phyloP scores from a whole-genome alignment of 2,797 vertebrate genomes.

The Halcyon leucocephala region DNA sequence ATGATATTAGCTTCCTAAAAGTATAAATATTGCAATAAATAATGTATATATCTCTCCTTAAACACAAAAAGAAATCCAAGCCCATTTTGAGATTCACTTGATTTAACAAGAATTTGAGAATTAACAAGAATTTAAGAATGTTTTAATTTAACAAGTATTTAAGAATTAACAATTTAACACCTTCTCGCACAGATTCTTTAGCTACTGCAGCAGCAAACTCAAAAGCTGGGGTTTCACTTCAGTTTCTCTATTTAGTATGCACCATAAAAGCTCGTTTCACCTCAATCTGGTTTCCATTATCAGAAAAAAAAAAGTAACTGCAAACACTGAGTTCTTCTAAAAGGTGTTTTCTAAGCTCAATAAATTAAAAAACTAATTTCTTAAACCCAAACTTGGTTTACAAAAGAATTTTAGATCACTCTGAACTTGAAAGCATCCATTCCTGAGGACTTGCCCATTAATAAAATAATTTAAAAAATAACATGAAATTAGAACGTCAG shows the following conservation, averaged over 20 bases:
- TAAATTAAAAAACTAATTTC: neutral
- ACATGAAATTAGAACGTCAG: neutral
- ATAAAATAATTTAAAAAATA: neutral
- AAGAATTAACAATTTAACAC: too few species aligned
- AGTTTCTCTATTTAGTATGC: neutral
- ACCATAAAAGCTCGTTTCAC: neutral
- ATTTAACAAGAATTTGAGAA: neutral
- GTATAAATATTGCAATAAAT: neutral
- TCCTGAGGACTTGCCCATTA: accelerated
- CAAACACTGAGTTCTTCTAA: neutral
- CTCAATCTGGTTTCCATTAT: neutral
- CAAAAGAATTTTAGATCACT: neutral
- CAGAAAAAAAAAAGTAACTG: neutral
- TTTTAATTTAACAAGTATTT: too few species aligned
- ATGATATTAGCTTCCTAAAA: neutral
- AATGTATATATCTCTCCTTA: neutral
- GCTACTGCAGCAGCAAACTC: neutral
- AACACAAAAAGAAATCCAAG: neutral
- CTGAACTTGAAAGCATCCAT: neutral
- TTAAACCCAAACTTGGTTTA: neutral
- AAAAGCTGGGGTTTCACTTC: neutral
- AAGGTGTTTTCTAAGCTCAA: neutral
- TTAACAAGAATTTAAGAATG: too few species aligned
- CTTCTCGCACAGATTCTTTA: neutral
- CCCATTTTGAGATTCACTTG: neutral